Evolutionary conservation across 1,140 invertebrate genomes (phyloP).

Genomic region (Linepithema humile): DNA sequence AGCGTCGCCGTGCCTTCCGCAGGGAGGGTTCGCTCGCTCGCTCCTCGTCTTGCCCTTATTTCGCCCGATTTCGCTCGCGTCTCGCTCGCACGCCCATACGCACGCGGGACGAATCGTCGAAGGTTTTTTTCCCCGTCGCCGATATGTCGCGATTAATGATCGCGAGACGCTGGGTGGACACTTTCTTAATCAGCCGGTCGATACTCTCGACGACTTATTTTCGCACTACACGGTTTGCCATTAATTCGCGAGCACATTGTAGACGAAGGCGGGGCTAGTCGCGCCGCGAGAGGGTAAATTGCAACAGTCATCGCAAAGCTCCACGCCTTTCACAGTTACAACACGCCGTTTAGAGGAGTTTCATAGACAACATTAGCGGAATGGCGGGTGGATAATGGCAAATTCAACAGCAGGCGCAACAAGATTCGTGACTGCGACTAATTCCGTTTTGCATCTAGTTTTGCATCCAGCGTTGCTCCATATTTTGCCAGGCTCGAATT

Average conservation of each 20-base stretch:
- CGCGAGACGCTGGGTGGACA: constrained; percentile 10
- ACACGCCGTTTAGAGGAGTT: constrained; percentile 33
- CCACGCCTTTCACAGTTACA: constrained; percentile 42
- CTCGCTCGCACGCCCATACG: constrained; percentile 26
- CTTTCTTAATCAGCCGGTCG: constrained; percentile 39
- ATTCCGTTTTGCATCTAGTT: background rate
- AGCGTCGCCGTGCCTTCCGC: constrained; percentile 65
- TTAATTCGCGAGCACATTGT: constrained; percentile 33
- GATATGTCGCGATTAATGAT: constrained; percentile 15
- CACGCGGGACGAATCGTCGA: constrained; percentile 12
- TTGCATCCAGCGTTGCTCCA: background rate
- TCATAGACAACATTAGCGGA: constrained; percentile 38
- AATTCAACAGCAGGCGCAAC: constrained; percentile 25
- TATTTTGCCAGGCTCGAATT: background rate
- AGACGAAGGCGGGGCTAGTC: constrained; percentile 41
- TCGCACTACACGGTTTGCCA: background rate
- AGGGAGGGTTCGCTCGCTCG: constrained; percentile 55
- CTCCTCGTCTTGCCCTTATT: background rate
- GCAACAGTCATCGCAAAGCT: constrained; percentile 38
- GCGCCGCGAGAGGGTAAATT: constrained; percentile 40
- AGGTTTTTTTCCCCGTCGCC: background rate
- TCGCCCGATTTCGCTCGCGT: constrained; percentile 6
- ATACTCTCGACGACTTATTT: constrained; percentile 30
- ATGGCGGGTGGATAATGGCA: constrained; percentile 43
- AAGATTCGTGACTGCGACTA: constrained; percentile 40